Base-by-base conservation (phyloP, 2,113 vertebrate genomes). In the Gasterosteus aculeatus region DNA sequence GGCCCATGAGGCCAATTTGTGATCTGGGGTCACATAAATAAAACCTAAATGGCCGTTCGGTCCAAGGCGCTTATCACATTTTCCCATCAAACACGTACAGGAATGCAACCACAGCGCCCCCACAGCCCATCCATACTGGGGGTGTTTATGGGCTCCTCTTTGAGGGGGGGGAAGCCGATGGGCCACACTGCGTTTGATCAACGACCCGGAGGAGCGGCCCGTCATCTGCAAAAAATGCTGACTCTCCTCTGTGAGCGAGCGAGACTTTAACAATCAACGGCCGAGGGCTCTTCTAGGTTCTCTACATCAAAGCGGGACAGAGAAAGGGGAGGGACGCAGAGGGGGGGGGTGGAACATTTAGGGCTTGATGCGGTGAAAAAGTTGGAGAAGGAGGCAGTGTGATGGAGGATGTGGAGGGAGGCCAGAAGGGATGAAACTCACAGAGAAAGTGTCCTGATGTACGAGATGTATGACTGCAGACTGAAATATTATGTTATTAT, bases 171-270 rank as follows among this genome's bases (percentile, higher is more conserved):
- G 15, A 26, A 59, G 85, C 63, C 69, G 16, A 47, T 11, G 10
- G 35, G 65, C n/a, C 57, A 47, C 61, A 10, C 29, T 29, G 61
- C 1, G 57, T 81, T 71, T 91, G 90, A 92, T 89, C 75, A 78
- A 91, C 41, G 57, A 66, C 80, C 71, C 53, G 10, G 35, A 77
- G 70, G 77, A 85, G 60, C 86, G 82, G 86, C 82, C 59, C 82
- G 90, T 90, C 87, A 83, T 82, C 78, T 76, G 35, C 41, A 77
- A 73, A 87, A 87, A 78, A 38, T 69, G 91, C 91, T 90, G 90
- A 91, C 60, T 83, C 82, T 78, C 90, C 90, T 79, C 79, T 64
- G 18, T 18, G 87, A 74, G 88, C 1, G 39, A 70, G 69, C 12
- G 35, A 57, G 75, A 69, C 75, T 44, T 91, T 87, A 85, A 81